These are phyloP conservation scores for Stenodema calcarata DNA, from an alignment of 2,888 invertebrate genomes.

Conservation along the genomic window DNA sequence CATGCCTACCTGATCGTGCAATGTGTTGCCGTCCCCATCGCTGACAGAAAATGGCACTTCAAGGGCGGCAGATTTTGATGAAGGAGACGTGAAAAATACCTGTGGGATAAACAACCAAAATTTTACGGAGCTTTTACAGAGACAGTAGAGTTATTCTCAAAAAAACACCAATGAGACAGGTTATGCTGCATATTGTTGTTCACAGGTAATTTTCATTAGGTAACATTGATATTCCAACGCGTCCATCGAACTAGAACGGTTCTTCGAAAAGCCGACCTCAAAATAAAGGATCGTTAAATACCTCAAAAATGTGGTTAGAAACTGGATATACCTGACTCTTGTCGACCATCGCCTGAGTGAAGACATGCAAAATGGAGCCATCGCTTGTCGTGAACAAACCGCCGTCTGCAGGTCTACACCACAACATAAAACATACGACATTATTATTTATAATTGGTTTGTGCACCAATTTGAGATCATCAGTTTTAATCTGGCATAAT, in stretches of 20 bases:
- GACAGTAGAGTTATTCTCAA: too few species aligned
- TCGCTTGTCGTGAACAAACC: slow-evolving; percentile 34
- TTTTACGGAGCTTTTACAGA: neutral
- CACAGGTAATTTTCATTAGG: too few species aligned
- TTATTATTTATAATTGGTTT: too few species aligned
- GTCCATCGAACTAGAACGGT: neutral
- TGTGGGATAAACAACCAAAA: neutral
- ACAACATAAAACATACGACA: neutral
- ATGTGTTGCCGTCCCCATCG: slow-evolving; percentile 45
- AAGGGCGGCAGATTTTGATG: neutral
- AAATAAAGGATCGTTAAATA: neutral
- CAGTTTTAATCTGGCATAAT: too few species aligned
- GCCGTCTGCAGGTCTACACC: slow-evolving; percentile 12
- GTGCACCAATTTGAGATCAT: too few species aligned
- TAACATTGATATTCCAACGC: neutral
- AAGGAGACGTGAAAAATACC: neutral
- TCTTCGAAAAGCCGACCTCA: neutral
- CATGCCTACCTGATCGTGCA: slow-evolving; percentile 32
- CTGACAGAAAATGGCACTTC: slow-evolving; percentile 40
- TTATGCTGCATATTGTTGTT: too few species aligned
- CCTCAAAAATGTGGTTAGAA: neutral
- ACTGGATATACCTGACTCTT: neutral
- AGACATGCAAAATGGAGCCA: slow-evolving; percentile 31
- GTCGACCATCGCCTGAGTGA: slow-evolving; percentile 47
- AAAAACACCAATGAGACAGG: too few species aligned